A percentile compares a stretch with the other conserved stretches of the same genome.
Evolutionary conservation across 2,113 vertebrate genomes (phyloP).

Genomic region (Muscicapa adusta): DNA sequence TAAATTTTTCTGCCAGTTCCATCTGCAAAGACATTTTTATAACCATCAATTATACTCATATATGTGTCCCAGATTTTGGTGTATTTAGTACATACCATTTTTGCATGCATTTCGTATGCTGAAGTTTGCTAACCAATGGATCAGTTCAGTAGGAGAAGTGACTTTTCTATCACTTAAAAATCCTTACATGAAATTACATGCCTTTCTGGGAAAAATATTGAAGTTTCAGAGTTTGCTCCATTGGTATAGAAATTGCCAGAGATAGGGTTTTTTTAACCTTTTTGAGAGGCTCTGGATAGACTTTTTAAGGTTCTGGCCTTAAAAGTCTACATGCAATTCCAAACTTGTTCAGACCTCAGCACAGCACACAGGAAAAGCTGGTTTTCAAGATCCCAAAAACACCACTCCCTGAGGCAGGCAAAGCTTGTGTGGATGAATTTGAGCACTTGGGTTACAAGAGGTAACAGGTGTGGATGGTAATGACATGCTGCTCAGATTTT

Average conservation of each 20-base stretch:
- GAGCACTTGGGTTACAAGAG: background rate
- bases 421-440: background rate
- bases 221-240: background rate
- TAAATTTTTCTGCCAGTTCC: background rate
- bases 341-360: background rate
- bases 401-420: background rate
- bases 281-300: background rate
- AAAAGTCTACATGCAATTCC: accelerated
- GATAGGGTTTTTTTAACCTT: background rate
- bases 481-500: background rate
- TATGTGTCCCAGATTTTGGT: background rate
- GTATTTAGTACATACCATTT: background rate
- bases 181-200: background rate
- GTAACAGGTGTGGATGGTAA: background rate
- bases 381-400: background rate
- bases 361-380: background rate
- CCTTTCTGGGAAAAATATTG: background rate
- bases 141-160: background rate
- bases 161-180: background rate
- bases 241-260: background rate
- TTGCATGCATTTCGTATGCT: background rate
- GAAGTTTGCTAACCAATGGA: background rate
- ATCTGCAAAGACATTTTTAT: background rate
- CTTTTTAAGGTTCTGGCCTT: background rate
- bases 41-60: background rate